These are phyloP conservation scores for Dynastes maya DNA, from an alignment of 2,888 invertebrate genomes.

Conservation along the genomic window DNA sequence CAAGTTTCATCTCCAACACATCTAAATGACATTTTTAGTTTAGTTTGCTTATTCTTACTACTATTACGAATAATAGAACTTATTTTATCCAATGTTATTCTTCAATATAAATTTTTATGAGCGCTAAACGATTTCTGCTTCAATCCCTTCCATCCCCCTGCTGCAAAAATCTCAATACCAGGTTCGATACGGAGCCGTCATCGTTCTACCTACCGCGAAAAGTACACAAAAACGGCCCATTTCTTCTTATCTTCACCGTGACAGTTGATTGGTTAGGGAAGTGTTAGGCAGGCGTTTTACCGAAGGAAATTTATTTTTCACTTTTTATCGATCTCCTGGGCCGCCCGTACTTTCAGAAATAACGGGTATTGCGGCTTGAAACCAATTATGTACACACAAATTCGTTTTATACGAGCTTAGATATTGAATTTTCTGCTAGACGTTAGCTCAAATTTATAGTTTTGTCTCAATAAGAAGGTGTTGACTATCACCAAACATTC, in stretches of 20 bases:
- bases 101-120: conserved; percentile 16
- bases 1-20: not conserved
- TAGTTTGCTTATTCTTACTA: too few relatives aligned
- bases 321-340: conserved; percentile 31
- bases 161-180: not conserved
- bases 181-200: not conserved
- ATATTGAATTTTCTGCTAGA: too few relatives aligned
- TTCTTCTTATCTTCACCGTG: conserved; percentile 50
- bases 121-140: not conserved
- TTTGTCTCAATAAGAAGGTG: too few relatives aligned
- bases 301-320: conserved; percentile 39
- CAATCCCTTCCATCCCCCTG: not conserved
- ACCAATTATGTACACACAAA: too few relatives aligned
- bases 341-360: too few relatives aligned
- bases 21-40: not conserved
- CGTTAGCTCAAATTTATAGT: too few relatives aligned
- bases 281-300: conserved; percentile 12
- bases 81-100: conserved; percentile 18
- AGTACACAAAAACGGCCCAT: conserved; percentile 35
- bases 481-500: too few relatives aligned
- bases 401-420: too few relatives aligned
- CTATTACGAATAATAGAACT: conserved; percentile 1
- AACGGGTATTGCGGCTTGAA: too few relatives aligned
- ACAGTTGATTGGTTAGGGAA: conserved; percentile 55
- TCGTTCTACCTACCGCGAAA: conserved; percentile 9